Base-by-base conservation (phyloP, 2,888 invertebrate genomes). In the Zaprionus bogoriensis region DNA sequence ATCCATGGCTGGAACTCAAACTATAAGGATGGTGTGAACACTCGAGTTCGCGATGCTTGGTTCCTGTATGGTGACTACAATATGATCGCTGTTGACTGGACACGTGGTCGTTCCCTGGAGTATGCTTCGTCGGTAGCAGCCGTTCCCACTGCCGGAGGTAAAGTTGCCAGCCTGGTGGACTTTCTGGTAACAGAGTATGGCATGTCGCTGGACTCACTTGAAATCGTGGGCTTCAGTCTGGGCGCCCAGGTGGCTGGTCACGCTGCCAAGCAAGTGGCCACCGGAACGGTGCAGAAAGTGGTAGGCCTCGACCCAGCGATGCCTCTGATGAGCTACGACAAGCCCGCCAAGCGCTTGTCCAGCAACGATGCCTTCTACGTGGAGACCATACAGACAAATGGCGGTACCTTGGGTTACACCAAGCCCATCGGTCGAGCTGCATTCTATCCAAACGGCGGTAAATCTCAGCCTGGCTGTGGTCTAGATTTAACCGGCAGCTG, bases 221-320 rank as follows among this genome's bases (percentile, higher is more conserved):
- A 92, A 91, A 32, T 90, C 1, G 92, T 93, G 25, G 93, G 93
- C 0, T 93, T 93, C 70, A 93, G 93, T 57, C 89, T 93, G 47
- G 93, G 93, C 0, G 93, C 93, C 1, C 93, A 93, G 74, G 93
- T 93, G 1, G 93, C 93, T n/a, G 93, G 93, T 0, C 92, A 92
- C 47, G 91, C 93, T 1, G 93, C 93, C 1, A 93, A 93, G 62
- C 92, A 92, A 63, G 91, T 93, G 6, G 89, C 89, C 17, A 83
- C 91, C 64, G 93, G 93, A n/a, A 90, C 91, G 12, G 92, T 93
- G 38, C 92, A 92, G 66, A 92, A 93, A 4, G 93, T 93, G 19
- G 92, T 93, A 67, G 93, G 90, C 1, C 66, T 90, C 1, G 90
- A 90, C 45, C 90, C 90, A 1, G 90, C 90, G 1, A 60, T 77